phyloP scores from a whole-genome alignment of 2,888 invertebrate species.

The Ennomos quercinarius region DNA sequence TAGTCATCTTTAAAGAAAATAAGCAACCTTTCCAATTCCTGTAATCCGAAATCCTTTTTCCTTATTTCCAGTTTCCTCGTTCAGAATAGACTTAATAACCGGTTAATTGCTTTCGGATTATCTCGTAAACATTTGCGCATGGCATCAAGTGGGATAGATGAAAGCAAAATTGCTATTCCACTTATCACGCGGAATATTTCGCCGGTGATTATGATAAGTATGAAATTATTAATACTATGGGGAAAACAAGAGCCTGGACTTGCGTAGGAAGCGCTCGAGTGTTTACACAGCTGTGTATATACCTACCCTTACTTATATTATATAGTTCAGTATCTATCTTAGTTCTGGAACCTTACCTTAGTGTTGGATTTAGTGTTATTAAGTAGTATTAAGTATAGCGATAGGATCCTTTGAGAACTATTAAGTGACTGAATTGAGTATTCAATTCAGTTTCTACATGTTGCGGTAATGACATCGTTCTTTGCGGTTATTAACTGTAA shows the following conservation, averaged over 20 bases:
- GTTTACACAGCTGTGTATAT: conserved; percentile 29
- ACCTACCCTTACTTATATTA: not conserved
- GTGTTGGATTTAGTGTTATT: too few species aligned
- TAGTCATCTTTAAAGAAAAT: too few species aligned
- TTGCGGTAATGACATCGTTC: too few species aligned
- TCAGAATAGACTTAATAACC: conserved; percentile 18
- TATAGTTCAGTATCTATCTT: not conserved
- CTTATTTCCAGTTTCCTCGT: conserved; percentile 10
- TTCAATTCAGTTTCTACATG: too few species aligned
- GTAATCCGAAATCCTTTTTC: conserved; percentile 12
- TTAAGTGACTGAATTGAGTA: too few species aligned
- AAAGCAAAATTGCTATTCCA: conserved; percentile 31
- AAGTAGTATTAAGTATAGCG: too few species aligned
- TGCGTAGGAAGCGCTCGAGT: conserved; percentile 38
- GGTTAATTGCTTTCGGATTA: conserved; percentile 24
- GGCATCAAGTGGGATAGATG: conserved; percentile 21
- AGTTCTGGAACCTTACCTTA: not conserved
- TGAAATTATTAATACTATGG: conserved; percentile 11
- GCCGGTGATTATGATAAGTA: conserved; percentile 29
- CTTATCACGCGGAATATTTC: conserved; percentile 28
- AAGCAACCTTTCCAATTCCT: not conserved
- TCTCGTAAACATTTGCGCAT: conserved; percentile 19
- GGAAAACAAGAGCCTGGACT: conserved; percentile 23
- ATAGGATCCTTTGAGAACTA: too few species aligned
- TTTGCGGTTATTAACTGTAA: too few species aligned